These are phyloP conservation scores for Oryzaephilus surinamensis DNA, from an alignment of 1,140 invertebrate species.

Conservation along the genomic window DNA sequence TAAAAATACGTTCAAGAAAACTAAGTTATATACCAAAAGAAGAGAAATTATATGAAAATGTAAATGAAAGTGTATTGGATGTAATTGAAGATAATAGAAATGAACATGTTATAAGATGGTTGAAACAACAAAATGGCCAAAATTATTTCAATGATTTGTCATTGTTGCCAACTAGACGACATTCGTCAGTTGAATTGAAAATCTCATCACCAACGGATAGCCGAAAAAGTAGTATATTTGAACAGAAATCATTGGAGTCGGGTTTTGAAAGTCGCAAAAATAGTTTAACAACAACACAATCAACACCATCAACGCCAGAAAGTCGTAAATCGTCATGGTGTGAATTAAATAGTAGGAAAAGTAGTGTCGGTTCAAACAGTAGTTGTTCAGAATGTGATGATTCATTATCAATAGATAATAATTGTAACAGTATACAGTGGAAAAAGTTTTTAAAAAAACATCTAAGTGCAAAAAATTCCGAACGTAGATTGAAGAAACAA, in stretches of 20 bases:
- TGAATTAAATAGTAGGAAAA: slow-evolving; percentile 37
- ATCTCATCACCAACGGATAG: not conserved
- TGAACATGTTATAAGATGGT: slow-evolving; percentile 33
- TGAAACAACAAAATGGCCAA: slow-evolving; percentile 32
- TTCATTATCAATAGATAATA: slow-evolving; percentile 34
- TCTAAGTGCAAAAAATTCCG: slow-evolving; percentile 41
- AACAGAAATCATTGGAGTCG: too few relatives aligned
- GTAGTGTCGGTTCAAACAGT: slow-evolving; percentile 44
- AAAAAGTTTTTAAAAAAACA: slow-evolving; percentile 44
- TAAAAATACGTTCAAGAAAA: slow-evolving; percentile 13
- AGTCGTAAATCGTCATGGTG: slow-evolving; percentile 18
- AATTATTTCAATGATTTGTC: slow-evolving; percentile 6
- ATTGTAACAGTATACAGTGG: too few relatives aligned
- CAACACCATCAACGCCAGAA: slow-evolving; percentile 4
- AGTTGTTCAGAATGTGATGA: slow-evolving; percentile 45
- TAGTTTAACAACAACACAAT: too few relatives aligned
- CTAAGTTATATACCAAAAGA: slow-evolving; percentile 30
- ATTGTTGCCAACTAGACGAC: slow-evolving; percentile 12
- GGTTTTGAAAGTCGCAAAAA: not conserved
- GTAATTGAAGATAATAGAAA: slow-evolving; percentile 27
- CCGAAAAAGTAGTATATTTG: not conserved
- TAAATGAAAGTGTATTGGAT: slow-evolving; percentile 15
- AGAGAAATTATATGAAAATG: slow-evolving; percentile 33
- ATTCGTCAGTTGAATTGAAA: slow-evolving; percentile 1
- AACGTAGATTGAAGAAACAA: slow-evolving; percentile 44